Conservation (phyloP, 1,140 invertebrate genomes). For the Saccostrea echinata region DNA sequence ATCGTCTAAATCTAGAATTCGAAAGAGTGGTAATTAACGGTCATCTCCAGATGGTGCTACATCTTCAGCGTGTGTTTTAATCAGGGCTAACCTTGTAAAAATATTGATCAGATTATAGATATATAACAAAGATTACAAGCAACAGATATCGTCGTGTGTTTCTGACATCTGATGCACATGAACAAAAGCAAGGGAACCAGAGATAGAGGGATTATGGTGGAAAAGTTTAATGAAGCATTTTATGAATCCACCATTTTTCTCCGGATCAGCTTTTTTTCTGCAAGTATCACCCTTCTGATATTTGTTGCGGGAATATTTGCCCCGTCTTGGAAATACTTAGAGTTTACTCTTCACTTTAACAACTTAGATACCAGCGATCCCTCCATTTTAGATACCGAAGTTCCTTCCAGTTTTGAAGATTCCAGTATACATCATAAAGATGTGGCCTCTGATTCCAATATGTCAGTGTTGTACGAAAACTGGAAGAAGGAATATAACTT, state of each 20-base stretch:
- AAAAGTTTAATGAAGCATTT: background rate
- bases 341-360: background rate
- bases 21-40: background rate
- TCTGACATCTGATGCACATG: conserved; percentile 1
- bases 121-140: background rate
- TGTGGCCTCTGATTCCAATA: background rate
- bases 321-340: conserved; percentile 21
- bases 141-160: background rate
- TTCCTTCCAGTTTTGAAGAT: background rate
- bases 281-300: background rate
- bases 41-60: background rate
- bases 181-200: background rate
- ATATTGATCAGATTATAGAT: background rate
- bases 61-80: background rate
- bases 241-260: conserved; percentile 17
- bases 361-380: background rate
- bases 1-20: too few species aligned
- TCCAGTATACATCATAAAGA: background rate
- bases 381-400: background rate
- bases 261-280: background rate
- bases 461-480: background rate
- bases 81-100: background rate
- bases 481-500: background rate
- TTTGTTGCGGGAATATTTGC: background rate
- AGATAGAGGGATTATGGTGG: background rate